Evolutionary conservation across 2,888 invertebrate genomes (phyloP).

Genomic region (Idaea straminata): DNA sequence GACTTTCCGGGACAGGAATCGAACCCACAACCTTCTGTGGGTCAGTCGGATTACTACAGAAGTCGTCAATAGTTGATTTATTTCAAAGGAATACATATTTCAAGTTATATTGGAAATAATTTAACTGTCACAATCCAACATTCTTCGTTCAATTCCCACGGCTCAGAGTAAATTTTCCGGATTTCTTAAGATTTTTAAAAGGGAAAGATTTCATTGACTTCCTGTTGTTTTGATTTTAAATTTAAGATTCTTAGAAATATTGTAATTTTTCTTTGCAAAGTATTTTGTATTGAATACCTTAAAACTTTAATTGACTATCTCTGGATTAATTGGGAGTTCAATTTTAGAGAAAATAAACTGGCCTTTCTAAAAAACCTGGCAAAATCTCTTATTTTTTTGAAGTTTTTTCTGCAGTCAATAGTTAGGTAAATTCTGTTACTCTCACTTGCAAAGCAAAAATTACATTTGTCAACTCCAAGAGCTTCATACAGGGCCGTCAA

Average conservation of each 20-base stretch:
- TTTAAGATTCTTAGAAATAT: background rate
- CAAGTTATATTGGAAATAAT: background rate
- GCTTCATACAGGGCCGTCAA: slow-evolving; percentile 40
- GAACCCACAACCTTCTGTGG: no score
- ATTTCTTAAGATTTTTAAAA: background rate
- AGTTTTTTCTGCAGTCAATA: background rate
- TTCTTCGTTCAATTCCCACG: background rate
- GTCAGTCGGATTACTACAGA: no score
- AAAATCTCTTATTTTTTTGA: no score
- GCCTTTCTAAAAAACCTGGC: no score
- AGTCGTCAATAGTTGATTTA: background rate
- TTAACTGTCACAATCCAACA: background rate
- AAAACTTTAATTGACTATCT: no score
- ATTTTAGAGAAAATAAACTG: no score
- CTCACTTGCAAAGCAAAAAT: slow-evolving; percentile 38
- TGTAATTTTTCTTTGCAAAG: background rate
- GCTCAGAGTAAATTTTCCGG: background rate
- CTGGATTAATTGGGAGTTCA: no score
- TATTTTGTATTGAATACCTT: background rate
- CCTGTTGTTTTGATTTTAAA: background rate
- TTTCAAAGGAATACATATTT: background rate
- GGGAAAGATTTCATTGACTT: slow-evolving; percentile 11
- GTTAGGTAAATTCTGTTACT: background rate
- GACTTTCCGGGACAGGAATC: no score
- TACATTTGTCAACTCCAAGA: slow-evolving; percentile 43